A percentile compares a stretch with the other conserved stretches of the same genome.
phyloP scores from a whole-genome alignment of 1,140 invertebrate genomes.

The Theocolax elegans region DNA sequence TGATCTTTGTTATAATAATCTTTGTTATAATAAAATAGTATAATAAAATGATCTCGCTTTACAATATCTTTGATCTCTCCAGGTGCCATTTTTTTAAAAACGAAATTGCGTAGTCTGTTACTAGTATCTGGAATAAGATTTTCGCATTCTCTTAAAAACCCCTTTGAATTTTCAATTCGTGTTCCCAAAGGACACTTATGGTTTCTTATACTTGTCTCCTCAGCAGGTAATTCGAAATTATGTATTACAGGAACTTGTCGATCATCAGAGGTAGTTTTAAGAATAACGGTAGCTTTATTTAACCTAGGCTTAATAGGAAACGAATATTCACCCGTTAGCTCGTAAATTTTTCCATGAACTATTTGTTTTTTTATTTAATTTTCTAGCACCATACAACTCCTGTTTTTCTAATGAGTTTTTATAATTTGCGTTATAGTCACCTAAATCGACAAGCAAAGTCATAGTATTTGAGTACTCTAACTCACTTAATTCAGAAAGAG shows the following conservation, averaged over 20 bases:
- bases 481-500: not conserved
- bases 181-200: not conserved
- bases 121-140: not conserved
- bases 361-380: not conserved
- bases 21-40: not conserved
- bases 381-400: not conserved
- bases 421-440: not conserved
- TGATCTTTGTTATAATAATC: not conserved
- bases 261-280: not conserved
- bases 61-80: not conserved
- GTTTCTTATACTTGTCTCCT: not conserved
- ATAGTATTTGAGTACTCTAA: not conserved
- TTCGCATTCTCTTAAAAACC: not conserved
- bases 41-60: not conserved
- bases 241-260: not conserved
- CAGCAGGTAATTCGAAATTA: not conserved
- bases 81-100: not conserved
- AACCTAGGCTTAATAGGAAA: not conserved
- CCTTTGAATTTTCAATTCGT: not conserved
- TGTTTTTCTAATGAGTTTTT: not conserved
- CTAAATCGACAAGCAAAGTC: not conserved
- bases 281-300: not conserved
- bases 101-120: not conserved
- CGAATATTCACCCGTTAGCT: not conserved
- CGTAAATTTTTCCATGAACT: not conserved